Evolutionary conservation across 2,888 invertebrate genomes (phyloP).

Genomic region (Tiliacea citrago): DNA sequence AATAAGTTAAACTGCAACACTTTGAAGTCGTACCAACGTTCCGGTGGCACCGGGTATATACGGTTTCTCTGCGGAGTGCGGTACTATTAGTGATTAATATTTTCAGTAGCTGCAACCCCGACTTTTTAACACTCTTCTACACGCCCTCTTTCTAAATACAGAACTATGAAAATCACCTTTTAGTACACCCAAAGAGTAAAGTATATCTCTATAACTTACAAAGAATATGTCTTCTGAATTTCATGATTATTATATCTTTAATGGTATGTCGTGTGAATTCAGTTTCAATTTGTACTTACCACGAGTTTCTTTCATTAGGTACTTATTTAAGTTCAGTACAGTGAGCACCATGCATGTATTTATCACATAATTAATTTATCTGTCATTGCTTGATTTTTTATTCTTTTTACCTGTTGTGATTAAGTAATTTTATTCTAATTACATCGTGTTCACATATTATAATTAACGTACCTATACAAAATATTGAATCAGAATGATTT

Average conservation of each 20-base stretch:
- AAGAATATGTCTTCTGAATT: not conserved
- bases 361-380: no score
- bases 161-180: not conserved
- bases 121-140: slow-evolving; percentile 5
- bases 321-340: not conserved
- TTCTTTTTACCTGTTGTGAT: no score
- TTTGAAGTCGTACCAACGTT: slow-evolving; percentile 40
- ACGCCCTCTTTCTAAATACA: not conserved
- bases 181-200: not conserved
- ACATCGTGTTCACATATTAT: no score
- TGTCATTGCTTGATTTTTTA: no score
- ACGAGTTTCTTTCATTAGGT: not conserved
- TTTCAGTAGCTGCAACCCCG: slow-evolving; percentile 17
- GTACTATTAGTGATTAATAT: slow-evolving; percentile 28
- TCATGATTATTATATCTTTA: not conserved
- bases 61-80: slow-evolving; percentile 9
- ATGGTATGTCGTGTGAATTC: not conserved
- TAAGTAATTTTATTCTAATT: no score
- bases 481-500: no score
- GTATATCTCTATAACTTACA: not conserved
- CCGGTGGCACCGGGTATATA: slow-evolving; percentile 26
- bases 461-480: no score
- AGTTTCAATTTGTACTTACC: not conserved
- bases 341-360: no score
- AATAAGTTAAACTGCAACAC: slow-evolving; percentile 34